Evolutionary conservation across 2,113 vertebrate species (phyloP).

Genomic region (Pseudopodoces humilis): DNA sequence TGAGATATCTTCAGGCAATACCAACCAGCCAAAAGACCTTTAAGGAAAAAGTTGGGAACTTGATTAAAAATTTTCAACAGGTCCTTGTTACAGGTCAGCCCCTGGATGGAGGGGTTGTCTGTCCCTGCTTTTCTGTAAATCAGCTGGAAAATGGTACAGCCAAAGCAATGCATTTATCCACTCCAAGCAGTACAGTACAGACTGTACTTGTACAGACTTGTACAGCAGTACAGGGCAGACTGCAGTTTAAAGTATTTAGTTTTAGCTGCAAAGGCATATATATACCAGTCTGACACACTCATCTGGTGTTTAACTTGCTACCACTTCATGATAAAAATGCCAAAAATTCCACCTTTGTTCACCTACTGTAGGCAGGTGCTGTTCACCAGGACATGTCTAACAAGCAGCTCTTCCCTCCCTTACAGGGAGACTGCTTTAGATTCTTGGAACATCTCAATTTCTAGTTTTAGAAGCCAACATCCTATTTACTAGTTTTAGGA

Average conservation of each 20-base stretch:
- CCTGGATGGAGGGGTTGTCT: not conserved
- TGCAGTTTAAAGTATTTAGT: not conserved
- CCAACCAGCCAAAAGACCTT: not conserved
- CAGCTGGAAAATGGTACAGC: not conserved
- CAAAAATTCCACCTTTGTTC: not conserved
- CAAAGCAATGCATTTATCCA: not conserved
- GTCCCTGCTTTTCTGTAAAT: not conserved
- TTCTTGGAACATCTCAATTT: not conserved
- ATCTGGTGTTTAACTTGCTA: not conserved
- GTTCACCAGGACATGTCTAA: not conserved
- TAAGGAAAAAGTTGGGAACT: not conserved
- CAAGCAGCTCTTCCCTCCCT: not conserved
- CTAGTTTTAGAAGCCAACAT: not conserved
- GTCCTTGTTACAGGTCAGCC: not conserved
- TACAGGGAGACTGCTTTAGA: not conserved
- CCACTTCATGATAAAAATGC: not conserved
- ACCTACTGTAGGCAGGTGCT: not conserved
- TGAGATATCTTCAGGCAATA: not conserved
- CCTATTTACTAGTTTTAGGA: not conserved
- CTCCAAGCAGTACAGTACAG: not conserved
- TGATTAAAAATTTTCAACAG: not conserved
- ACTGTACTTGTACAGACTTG: too few species aligned
- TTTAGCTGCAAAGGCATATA: not conserved
- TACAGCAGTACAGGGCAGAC: not conserved
- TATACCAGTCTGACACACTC: not conserved